phyloP scores from a whole-genome alignment of 2,113 vertebrate genomes.

The Protobothrops flavoviridis region DNA sequence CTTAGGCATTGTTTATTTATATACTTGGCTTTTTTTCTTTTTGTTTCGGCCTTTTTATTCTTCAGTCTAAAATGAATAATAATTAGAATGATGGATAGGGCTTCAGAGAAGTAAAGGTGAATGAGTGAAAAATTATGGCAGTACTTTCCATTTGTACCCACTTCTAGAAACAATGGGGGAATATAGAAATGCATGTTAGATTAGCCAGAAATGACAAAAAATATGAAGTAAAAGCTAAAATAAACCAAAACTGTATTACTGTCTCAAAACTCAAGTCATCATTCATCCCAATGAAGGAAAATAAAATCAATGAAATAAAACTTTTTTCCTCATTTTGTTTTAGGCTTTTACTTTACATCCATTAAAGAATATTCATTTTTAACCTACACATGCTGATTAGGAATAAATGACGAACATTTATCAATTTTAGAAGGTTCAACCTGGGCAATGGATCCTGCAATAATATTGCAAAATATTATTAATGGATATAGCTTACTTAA shows the following conservation, averaged over 20 bases:
- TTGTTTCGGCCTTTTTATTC: slow-evolving; percentile 4
- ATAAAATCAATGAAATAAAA: slow-evolving; percentile 35
- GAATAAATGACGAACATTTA: slow-evolving; percentile 9
- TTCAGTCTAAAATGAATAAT: slow-evolving; percentile 11
- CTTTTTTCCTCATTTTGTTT: slow-evolving; percentile 14
- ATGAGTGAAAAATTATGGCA: slow-evolving; percentile 24
- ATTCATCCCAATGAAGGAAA: slow-evolving; percentile 38
- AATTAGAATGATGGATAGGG: slow-evolving; percentile 30
- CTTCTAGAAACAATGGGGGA: slow-evolving; percentile 22
- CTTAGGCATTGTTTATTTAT: not conserved
- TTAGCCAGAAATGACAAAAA: slow-evolving; percentile 4
- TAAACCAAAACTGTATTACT: slow-evolving; percentile 36
- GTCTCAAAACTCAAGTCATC: slow-evolving; percentile 31
- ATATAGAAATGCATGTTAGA: not conserved
- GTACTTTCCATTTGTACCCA: slow-evolving; percentile 13
- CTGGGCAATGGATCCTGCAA: not conserved
- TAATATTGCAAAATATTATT: slow-evolving; percentile 14
- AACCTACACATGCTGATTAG: not conserved
- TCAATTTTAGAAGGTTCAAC: not conserved
- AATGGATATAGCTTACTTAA: not conserved
- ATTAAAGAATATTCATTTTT: not conserved
- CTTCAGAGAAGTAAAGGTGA: slow-evolving; percentile 39
- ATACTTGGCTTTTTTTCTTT: not conserved
- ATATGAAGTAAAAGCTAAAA: slow-evolving; percentile 32
- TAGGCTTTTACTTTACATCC: slow-evolving; percentile 17